phyloP scores from a whole-genome alignment of 2,797 vertebrate species.

The Sebastes nivosus region DNA sequence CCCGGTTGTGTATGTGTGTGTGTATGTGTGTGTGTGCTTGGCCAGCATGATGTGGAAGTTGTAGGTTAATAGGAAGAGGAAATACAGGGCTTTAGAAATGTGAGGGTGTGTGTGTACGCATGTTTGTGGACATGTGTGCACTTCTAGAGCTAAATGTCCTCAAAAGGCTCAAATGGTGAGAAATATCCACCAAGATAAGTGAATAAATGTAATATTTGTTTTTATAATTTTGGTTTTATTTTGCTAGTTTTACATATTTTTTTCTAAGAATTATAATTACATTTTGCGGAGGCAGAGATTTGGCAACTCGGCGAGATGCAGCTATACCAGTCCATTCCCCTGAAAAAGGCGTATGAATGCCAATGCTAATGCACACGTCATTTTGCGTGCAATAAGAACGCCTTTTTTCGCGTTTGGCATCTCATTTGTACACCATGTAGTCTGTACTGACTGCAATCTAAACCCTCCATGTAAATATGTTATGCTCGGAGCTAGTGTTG shows the following conservation, averaged over 20 bases:
- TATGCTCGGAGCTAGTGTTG: too few species aligned
- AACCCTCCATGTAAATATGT: too few species aligned
- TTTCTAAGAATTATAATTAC: not conserved
- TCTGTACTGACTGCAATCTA: too few species aligned
- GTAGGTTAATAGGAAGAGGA: slow-evolving; percentile 42
- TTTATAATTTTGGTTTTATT: not conserved
- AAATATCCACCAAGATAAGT: not conserved
- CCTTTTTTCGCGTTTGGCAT: too few species aligned
- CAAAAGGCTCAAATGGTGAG: too few species aligned
- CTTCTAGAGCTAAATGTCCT: not conserved
- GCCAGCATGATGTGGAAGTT: slow-evolving; percentile 12
- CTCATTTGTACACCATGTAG: too few species aligned
- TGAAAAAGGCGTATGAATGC: too few species aligned
- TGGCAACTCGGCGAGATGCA: not conserved
- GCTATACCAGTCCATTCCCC: not conserved
- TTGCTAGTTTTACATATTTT: not conserved
- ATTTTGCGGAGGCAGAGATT: not conserved
- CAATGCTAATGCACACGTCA: too few species aligned
- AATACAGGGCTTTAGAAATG: slow-evolving; percentile 7
- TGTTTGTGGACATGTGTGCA: not conserved
- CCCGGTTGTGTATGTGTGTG: not conserved
- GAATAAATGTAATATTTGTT: not conserved
- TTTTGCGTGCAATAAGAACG: too few species aligned
- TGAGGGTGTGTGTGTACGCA: not conserved
- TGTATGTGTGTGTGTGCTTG: not conserved